Base-by-base conservation (phyloP, 2,888 invertebrate species). In the Craniophora ligustri region DNA sequence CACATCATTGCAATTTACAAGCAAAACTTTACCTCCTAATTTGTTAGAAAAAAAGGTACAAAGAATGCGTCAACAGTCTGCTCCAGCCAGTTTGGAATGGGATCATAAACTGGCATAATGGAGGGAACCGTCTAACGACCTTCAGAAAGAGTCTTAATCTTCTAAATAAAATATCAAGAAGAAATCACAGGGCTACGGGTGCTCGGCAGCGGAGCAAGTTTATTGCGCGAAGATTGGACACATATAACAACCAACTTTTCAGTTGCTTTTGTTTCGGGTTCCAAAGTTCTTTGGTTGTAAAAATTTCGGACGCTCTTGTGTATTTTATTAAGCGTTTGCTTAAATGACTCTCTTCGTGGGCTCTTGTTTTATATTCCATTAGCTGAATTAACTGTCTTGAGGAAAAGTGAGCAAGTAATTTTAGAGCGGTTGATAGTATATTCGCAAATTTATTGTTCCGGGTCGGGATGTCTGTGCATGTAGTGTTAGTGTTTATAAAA, bases 161-260 rank as follows among this genome's bases (percentile, higher is more conserved):
- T 80, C 81, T 91, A 88, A 91, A 92, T 91, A 91, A 89, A 88
- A 87, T 89, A 92, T 90, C 85, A 88, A 86, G 85, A 84, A 85
- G 87, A 89, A 91, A 91, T 91, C 91, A 89, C 87, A 82, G 86
- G 82, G 78, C 68, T 56, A 45, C 76, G 77, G 69, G 67, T 63
- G 69, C 60, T 70, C 63, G 58, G 42, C 59, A 23, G 54, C 41
- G 62, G 54, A 49, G 61, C 70, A 77, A 82, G 65, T 87, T 87
- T 86, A 86, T 82, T 73, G 83, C 81, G 67, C 68, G 72, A 68
- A 82, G 81, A 82, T 84, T 79, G 81, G 79, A 84, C 82, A 77
- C 75, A 76, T 78, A 74, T 79, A 78, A 79, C 72, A 39, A n/a
- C 19, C 19, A 51, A 63, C 41, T 63, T 60, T 55, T 6, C 28